Evolutionary conservation across 1,140 invertebrate genomes (phyloP), one percentile per base, ranked within the genome.

Genomic region (Temnothorax longispinosus): DNA sequence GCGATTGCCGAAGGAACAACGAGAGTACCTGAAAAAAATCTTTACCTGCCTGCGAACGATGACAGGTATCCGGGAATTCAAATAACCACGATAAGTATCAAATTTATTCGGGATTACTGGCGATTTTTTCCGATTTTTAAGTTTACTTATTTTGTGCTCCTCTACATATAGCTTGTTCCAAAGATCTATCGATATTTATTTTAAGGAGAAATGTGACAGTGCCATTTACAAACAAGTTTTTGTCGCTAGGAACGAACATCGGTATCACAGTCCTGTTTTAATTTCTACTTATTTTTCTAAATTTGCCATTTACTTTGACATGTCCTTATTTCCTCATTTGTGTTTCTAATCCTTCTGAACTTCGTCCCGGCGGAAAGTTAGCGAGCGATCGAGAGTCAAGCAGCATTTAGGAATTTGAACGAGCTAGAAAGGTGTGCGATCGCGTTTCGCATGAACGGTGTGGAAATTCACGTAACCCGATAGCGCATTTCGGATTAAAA

Each of bases 401-500:
- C 21, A 6, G 10, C 18, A 15, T n/a, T 27, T 27, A 38, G 6
- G 10, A 69, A 35, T 1, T 1, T 13, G 27, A 47, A 41, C 8
- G 44, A 32, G 15, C 60, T 18, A 13, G 27, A 18, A 78, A 67
- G 38, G 47, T 54, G 62, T 15, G 27, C 41, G 44, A 38, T 52
- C 27, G 27, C 10, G 13, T 72, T 74, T 82, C 18, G 65, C 54
- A 47, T 21, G 44, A 15, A 27, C 21, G 38, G 38, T 11, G 41
- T 32, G 32, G 41, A 60, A 74, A 75, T 32, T n/a, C 13, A 32
- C 47, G 56, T 60, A 60, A 69, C 52, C 64, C 47, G 75, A 78
- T 38, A 60, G 71, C 69, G 56, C 27, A 58, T 86, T 32, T 44
- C 76, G 15, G 86, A 86, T 90, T 88, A 90, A 90, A 90, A 90